Evolutionary conservation across 2,113 vertebrate genomes (phyloP), one percentile per base, ranked within the genome.

Genomic region (Cephalopterus ornatus): DNA sequence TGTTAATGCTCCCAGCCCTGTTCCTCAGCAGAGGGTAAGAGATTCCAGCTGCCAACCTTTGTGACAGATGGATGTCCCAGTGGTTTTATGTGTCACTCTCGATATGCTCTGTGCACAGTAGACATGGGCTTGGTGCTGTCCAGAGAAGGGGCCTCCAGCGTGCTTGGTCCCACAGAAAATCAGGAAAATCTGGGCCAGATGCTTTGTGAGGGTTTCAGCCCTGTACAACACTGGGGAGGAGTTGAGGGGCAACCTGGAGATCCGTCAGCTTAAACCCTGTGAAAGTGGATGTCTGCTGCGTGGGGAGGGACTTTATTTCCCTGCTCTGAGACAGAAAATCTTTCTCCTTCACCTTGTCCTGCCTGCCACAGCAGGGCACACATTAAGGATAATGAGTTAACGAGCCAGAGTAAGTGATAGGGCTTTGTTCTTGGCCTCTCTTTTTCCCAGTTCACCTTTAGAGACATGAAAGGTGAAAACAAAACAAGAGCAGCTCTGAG

Each of bases 391-490:
- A 88, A 85, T 39, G 59, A 83, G 63, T 59, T 92, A 88, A 93
- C 8, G 16, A 95, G 55, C 55, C 65, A 53, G 68, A 55, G 44
- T 67, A 62, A 95, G 53, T 30, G 42, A 24, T 0, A 47, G 52
- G 62, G 37, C 63, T 95, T 88, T 96, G 67, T 85, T 92, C 74
- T 70, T 79, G 90, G 58, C 62, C 74, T 92, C 33, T 67, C 58
- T 66, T 65, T 79, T 42, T 42, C 46, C 35, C 35, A 70, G 23
- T 18, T 93, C 85, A 76, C 82, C 82, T 93, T 62, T 74, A 1
- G 11, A 62, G 50, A 63, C n/a, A 56, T 20, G 33, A 92, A 90
- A 92, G 90, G 63, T 42, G 61, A 83, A 73, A 95, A 86, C 53
- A 58, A 76, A 90, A 35, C 62, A 72, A 49, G 72, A 92, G 26